phyloP scores from a whole-genome alignment of 2,113 vertebrate genomes.

The Salvelinus alpinus region DNA sequence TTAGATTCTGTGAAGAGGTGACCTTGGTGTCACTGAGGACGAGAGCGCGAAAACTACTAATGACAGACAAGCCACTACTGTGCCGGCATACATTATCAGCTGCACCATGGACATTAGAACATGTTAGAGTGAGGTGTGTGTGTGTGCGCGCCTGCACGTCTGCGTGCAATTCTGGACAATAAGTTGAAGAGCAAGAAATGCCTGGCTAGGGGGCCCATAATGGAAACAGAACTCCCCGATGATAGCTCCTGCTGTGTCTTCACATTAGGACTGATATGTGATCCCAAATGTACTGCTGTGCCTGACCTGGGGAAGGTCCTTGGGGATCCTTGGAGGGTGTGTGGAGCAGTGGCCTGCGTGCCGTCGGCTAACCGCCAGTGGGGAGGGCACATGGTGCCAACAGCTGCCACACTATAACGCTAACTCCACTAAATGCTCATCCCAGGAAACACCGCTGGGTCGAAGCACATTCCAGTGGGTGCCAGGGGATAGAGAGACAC shows the following conservation, averaged over 20 bases:
- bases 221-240: slow-evolving; percentile 41
- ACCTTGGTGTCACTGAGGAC: slow-evolving; percentile 38
- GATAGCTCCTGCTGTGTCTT: slow-evolving; percentile 51
- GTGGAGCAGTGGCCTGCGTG: slow-evolving; percentile 68
- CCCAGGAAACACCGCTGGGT: slow-evolving; percentile 66
- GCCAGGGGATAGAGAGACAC: slow-evolving; percentile 36
- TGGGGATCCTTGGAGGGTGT: slow-evolving; percentile 58
- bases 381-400: slow-evolving; percentile 73
- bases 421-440: slow-evolving; percentile 70
- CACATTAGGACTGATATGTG: slow-evolving; percentile 56
- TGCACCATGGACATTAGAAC: slow-evolving; percentile 16
- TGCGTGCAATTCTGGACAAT: neutral
- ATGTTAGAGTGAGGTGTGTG: neutral
- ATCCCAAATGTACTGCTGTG: slow-evolving; percentile 35
- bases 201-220: neutral
- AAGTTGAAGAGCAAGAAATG: slow-evolving; percentile 9
- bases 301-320: slow-evolving; percentile 44
- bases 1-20: slow-evolving; percentile 29
- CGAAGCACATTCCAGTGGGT: slow-evolving; percentile 62
- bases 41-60: slow-evolving; percentile 36
- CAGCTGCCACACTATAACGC: slow-evolving; percentile 72
- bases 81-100: neutral
- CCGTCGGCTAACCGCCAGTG: slow-evolving; percentile 65
- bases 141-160: too few relatives aligned
- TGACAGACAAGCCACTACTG: slow-evolving; percentile 35